Evolutionary conservation across 1,140 invertebrate species (phyloP).

Genomic region (Oreohelix idahoensis): DNA sequence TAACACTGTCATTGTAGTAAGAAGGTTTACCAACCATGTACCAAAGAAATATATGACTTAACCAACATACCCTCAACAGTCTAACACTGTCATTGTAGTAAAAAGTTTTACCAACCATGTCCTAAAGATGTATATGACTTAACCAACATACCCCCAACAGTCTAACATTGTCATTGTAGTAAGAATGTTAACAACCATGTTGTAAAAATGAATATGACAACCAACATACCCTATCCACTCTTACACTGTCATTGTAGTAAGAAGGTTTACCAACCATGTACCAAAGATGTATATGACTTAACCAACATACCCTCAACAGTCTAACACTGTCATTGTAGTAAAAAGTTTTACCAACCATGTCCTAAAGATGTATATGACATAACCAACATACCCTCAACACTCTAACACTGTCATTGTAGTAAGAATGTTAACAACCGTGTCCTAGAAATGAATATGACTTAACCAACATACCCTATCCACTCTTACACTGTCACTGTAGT

Average conservation of each 20-base stretch:
- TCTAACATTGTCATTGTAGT: constrained; percentile 81
- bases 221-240: constrained; percentile 73
- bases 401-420: too few species aligned
- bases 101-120: constrained; percentile 76
- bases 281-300: neutral
- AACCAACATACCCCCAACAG: constrained; percentile 57
- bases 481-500: constrained; percentile 81
- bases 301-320: constrained; percentile 72
- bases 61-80: constrained; percentile 72
- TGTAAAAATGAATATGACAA: too few species aligned
- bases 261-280: constrained; percentile 77
- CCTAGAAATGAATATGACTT: too few species aligned
- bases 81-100: constrained; percentile 82
- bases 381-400: too few species aligned
- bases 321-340: constrained; percentile 82
- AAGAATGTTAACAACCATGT: too few species aligned
- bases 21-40: too few species aligned
- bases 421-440: too few species aligned
- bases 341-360: too few species aligned
- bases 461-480: constrained; percentile 58
- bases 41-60: too few species aligned
- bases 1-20: constrained; percentile 82
- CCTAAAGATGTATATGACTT: too few species aligned
- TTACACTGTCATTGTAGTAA: constrained; percentile 82
- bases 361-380: too few species aligned